phyloP scores from a whole-genome alignment of 2,888 invertebrate species.

The Leptinotarsa juncta region DNA sequence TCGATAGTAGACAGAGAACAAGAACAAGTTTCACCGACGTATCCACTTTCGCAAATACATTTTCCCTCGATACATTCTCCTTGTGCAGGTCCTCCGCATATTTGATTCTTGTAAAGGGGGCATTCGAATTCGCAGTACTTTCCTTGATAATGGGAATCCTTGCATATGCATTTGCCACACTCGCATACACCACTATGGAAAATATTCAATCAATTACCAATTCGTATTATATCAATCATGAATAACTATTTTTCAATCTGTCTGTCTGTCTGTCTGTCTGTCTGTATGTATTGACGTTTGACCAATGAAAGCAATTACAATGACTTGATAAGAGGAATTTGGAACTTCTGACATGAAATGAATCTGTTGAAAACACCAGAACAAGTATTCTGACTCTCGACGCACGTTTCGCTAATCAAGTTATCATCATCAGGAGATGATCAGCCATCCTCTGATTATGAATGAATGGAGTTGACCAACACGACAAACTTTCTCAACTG shows the following conservation, averaged over 20 bases:
- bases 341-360: no score
- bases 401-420: no score
- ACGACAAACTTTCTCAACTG: no score
- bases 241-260: not conserved
- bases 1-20: conserved; percentile 65
- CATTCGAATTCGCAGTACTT: conserved; percentile 81
- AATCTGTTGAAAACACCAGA: no score
- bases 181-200: conserved; percentile 70
- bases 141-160: conserved; percentile 64
- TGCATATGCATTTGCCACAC: conserved; percentile 71
- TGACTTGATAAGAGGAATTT: no score
- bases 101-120: conserved; percentile 63
- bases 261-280: no score
- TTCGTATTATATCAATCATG: conserved; percentile 37
- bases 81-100: conserved; percentile 59
- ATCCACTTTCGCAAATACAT: conserved; percentile 75
- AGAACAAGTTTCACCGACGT: conserved; percentile 73
- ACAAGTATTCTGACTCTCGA: no score
- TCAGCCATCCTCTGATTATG: no score
- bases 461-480: no score
- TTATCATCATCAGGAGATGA: no score
- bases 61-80: conserved; percentile 67
- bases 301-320: no score
- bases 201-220: conserved; percentile 9
- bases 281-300: no score